Percentiles rank a stretch among this genome's conserved stretches.
These are phyloP conservation scores for Phocides pigmalion DNA, from an alignment of 1,140 invertebrate genomes.

Conservation along the genomic window DNA sequence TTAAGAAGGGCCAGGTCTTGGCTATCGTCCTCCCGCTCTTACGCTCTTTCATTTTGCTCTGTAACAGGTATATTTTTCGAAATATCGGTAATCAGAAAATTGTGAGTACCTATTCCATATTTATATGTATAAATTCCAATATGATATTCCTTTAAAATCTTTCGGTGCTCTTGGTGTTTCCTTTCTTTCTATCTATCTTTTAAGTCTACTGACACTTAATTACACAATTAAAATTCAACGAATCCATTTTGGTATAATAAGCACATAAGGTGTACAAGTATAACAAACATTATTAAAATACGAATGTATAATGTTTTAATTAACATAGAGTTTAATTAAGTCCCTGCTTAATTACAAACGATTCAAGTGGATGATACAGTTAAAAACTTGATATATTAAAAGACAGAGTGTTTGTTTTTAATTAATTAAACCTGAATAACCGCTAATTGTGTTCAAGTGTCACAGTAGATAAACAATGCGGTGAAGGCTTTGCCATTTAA, in stretches of 20 bases:
- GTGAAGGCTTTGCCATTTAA: not conserved
- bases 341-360: conserved; percentile 5
- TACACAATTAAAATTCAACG: too few relatives aligned
- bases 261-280: not conserved
- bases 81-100: too few relatives aligned
- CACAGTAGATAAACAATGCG: not conserved
- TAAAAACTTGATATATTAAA: conserved; percentile 16
- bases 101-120: too few relatives aligned
- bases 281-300: conserved; percentile 2
- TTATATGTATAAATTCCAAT: too few relatives aligned
- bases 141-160: too few relatives aligned
- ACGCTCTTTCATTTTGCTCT: too few relatives aligned
- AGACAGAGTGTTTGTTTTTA: not conserved
- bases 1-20: too few relatives aligned
- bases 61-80: too few relatives aligned
- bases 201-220: not conserved
- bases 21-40: too few relatives aligned
- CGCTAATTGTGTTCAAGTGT: not conserved
- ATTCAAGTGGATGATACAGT: conserved; percentile 13
- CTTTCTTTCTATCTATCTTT: too few relatives aligned
- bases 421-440: conserved; percentile 10
- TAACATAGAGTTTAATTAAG: conserved; percentile 19
- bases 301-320: conserved; percentile 2
- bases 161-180: too few relatives aligned
- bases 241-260: not conserved